A percentile compares a stretch with the other conserved stretches of the same genome.
phyloP scores from a whole-genome alignment of 2,113 vertebrate species.

The Cromileptes altivelis region DNA sequence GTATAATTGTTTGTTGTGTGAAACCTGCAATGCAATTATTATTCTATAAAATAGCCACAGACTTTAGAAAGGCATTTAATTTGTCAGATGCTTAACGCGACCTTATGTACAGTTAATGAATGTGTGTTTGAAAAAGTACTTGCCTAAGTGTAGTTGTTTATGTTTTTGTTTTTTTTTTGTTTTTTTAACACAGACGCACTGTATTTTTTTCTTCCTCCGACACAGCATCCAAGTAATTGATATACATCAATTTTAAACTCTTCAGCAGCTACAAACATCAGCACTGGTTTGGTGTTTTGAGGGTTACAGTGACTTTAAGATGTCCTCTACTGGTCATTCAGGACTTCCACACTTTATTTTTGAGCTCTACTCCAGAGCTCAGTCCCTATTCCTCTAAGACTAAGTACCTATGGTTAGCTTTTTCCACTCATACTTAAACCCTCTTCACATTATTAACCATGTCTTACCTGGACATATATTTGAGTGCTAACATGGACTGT shows the following conservation, averaged over 20 bases:
- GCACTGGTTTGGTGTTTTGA: neutral
- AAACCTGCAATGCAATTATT: conserved; percentile 60
- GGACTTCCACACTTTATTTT: conserved; percentile 6
- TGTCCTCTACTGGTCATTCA: conserved; percentile 4
- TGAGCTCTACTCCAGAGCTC: conserved; percentile 15
- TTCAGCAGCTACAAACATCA: conserved; percentile 28
- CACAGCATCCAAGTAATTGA: conserved; percentile 18
- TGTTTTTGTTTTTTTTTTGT: neutral
- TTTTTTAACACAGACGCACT: conserved; percentile 40
- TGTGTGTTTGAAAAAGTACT: conserved; percentile 31
- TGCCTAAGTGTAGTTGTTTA: conserved; percentile 9
- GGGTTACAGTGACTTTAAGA: neutral
- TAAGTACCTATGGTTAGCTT: conserved; percentile 4
- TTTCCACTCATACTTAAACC: conserved; percentile 18
- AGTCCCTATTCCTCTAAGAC: neutral
- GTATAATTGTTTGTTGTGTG: conserved; percentile 54
- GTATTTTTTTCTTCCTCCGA: conserved; percentile 21
- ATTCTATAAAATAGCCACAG: conserved; percentile 48
- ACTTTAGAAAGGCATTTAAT: conserved; percentile 41
- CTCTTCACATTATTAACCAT: conserved; percentile 29
- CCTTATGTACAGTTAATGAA: conserved; percentile 61
- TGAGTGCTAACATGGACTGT: conserved; percentile 64
- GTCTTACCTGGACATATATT: conserved; percentile 28
- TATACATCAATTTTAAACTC: conserved; percentile 18
- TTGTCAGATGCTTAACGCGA: conserved; percentile 37